Evolutionary conservation across 2,797 vertebrate genomes (phyloP).

Genomic region (Ara ararauna): DNA sequence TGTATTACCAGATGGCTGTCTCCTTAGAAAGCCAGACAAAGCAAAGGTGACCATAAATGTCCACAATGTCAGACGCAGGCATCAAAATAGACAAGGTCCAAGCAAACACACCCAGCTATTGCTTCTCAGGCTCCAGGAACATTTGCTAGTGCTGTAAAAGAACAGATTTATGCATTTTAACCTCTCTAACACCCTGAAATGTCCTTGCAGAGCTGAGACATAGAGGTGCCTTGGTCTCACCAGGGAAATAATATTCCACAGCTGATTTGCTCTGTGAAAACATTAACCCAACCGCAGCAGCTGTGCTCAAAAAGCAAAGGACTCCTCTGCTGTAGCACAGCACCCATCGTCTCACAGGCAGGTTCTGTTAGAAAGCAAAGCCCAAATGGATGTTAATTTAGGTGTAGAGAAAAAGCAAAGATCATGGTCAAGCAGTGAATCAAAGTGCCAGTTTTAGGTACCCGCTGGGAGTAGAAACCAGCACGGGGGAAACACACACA

Average conservation of each 20-base stretch:
- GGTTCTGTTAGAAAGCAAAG: not conserved
- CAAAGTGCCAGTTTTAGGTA: not conserved
- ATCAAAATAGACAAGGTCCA: not conserved
- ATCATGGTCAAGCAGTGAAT: not conserved
- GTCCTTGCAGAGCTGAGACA: not conserved
- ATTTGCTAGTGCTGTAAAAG: not conserved
- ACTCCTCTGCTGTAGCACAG: not conserved
- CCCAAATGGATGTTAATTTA: not conserved
- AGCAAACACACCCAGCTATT: not conserved
- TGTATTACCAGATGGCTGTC: not conserved
- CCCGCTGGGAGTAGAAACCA: not conserved
- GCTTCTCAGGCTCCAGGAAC: not conserved
- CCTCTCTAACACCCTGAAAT: not conserved
- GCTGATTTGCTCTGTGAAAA: not conserved
- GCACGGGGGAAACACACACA: not conserved
- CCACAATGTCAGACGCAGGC: not conserved
- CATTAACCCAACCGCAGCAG: not conserved
- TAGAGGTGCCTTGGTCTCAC: not conserved
- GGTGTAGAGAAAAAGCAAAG: not conserved
- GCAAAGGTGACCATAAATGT: not conserved
- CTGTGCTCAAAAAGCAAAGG: not conserved
- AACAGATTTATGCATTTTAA: not conserved
- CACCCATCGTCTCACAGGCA: rapidly evolving
- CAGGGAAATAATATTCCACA: not conserved
- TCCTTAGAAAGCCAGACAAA: not conserved